These are phyloP conservation scores for Planiliza haematocheilus DNA, from an alignment of 2,113 vertebrate genomes.

Conservation along the genomic window DNA sequence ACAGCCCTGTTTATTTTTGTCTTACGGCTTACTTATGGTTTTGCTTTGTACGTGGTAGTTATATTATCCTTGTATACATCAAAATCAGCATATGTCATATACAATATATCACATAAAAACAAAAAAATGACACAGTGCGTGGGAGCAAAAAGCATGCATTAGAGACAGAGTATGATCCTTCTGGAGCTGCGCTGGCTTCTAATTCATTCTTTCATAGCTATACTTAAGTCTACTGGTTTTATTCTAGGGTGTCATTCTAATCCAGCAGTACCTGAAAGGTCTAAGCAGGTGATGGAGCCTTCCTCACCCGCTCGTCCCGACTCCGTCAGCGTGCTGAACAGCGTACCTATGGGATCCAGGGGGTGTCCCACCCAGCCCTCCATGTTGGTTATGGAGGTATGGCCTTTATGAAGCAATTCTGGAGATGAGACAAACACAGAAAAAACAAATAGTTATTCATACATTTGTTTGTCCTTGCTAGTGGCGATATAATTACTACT, in stretches of 20 bases:
- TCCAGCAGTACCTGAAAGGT: conserved; percentile 87
- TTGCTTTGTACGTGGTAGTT: conserved; percentile 2
- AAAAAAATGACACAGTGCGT: not conserved
- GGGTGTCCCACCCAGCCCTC: conserved; percentile 99
- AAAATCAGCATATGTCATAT: not conserved
- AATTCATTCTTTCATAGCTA: not conserved
- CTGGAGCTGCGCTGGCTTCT: not conserved
- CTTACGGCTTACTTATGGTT: not conserved
- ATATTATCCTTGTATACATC: conserved; percentile 6
- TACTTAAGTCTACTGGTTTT: not conserved
- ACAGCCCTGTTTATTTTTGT: not conserved
- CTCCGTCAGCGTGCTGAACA: conserved; percentile 97
- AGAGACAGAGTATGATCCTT: not conserved
- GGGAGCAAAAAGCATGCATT: not conserved
- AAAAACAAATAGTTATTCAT: conserved; percentile 6
- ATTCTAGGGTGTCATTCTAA: not conserved
- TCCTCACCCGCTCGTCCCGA: conserved; percentile 91
- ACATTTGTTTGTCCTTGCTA: not conserved
- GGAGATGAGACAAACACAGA: conserved; percentile 7
- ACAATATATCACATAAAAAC: not conserved
- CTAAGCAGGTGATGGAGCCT: conserved; percentile 85
- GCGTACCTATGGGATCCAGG: conserved; percentile 94
- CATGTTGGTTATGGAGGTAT: conserved; percentile 93
- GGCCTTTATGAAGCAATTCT: conserved; percentile 95
- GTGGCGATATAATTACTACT: not conserved